Percentiles rank a stretch among this genome's conserved stretches.
Conservation (phyloP, 2,888 invertebrate genomes). For the Chloroclysta siterata region DNA sequence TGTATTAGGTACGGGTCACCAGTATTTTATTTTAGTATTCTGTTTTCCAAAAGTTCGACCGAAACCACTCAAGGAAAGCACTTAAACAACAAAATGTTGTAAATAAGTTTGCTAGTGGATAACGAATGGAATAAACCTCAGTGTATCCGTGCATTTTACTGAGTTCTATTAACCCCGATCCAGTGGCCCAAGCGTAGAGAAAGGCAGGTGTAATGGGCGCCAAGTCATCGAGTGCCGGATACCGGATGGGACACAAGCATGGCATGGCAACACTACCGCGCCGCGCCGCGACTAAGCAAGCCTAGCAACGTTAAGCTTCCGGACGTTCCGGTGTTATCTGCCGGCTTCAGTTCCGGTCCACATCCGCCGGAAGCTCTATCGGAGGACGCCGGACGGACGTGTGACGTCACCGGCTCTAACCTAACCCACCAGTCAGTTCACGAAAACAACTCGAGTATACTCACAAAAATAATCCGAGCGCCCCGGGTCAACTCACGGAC, state of each 20-base stretch:
- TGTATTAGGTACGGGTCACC: too few relatives aligned
- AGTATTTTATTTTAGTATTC: not conserved
- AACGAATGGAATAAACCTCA: too few relatives aligned
- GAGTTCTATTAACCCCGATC: too few relatives aligned
- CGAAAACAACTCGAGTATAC: too few relatives aligned
- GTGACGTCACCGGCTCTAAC: constrained; percentile 19
- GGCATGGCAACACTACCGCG: not conserved
- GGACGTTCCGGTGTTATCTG: constrained; percentile 18
- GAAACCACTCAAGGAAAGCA: not conserved
- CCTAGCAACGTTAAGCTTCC: constrained; percentile 1
- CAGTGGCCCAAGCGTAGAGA: too few relatives aligned
- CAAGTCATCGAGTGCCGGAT: not conserved
- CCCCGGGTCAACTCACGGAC: too few relatives aligned
- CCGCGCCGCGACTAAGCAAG: too few relatives aligned
- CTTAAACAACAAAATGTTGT: not conserved
- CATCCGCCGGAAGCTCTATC: constrained; percentile 22
- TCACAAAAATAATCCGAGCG: too few relatives aligned
- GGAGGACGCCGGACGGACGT: constrained; percentile 34
- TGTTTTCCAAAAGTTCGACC: not conserved
- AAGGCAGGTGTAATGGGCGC: too few relatives aligned
- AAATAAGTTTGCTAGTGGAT: too few relatives aligned
- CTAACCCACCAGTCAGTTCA: not conserved
- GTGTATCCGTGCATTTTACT: too few relatives aligned
- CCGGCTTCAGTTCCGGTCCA: constrained; percentile 15
- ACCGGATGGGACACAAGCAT: not conserved